Evolutionary conservation across 92 coral and sea anemone species (phyloP), one percentile per base, ranked within the genome.

Genomic region (Palythoa grandiflora): DNA sequence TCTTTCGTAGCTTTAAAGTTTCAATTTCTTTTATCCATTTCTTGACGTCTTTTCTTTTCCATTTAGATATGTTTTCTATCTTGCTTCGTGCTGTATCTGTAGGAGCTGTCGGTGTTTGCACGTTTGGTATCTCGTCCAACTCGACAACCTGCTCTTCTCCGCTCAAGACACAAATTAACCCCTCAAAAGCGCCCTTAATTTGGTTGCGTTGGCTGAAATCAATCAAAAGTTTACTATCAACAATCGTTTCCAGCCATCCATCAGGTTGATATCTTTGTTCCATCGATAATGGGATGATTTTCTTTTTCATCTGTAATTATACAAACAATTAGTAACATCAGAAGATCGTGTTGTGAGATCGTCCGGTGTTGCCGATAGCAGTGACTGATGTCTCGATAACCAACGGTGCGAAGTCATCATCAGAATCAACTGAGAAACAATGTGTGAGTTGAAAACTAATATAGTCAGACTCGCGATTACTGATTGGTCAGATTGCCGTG

Each of bases 261-360:
- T 93, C 93, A n/a, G 93, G 95, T 60, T 53, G 59, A 79, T 91
- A 93, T 36, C 83, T 80, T 15, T 60, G 65, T 21, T 93, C 92
- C 91, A 91, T 77, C 94, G 91, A 86, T 53, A 93, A 17, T 12
- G 96, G 94, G 51, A 93, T 75, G 71, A 93, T 89, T 88, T 91
- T 79, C 73, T 93, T 93, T 21, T 89, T 83, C 84, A 86, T 74
- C 88, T 93, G 92, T 65, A 78, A 83, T 9, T 21, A 77, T 60
- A 77, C 19, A 77, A 54, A 6, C 53, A 0, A 28, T 28, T 28
- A 37, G 21, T 0, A 35, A 59, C 36, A 28, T 38, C 16, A 50
- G 1, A 28, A 28, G 28, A 28, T 28, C 28, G 28, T 28, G 28
- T 28, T 28, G 28, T 28, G 28, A 28, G 28, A 28, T 28, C 28